phyloP scores from a whole-genome alignment of 2,888 invertebrate genomes.

The Lypha dubia region DNA sequence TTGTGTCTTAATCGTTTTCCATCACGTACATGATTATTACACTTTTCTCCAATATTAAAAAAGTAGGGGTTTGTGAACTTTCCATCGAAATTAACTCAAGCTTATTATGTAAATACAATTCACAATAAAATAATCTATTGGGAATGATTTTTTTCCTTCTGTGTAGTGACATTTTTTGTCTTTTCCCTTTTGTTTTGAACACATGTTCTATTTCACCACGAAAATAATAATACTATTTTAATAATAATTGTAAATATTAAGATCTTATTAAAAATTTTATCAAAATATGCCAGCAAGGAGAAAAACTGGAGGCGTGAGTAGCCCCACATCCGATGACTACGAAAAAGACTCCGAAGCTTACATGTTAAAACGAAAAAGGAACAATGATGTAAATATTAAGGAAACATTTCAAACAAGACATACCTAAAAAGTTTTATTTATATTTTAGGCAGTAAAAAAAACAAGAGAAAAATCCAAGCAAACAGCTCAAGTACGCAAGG shows the following conservation, averaged over 20 bases:
- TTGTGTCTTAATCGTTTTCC: no score
- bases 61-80: no score
- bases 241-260: neutral
- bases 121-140: slow-evolving; percentile 3
- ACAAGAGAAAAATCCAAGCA: slow-evolving; percentile 82
- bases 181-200: slow-evolving; percentile 37
- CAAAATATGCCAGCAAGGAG: slow-evolving; percentile 80
- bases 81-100: no score
- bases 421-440: neutral
- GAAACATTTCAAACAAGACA: neutral
- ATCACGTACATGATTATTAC: no score
- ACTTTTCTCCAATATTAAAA: no score
- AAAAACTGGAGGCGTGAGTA: slow-evolving; percentile 76
- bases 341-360: slow-evolving; percentile 78
- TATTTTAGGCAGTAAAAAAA: slow-evolving; percentile 80
- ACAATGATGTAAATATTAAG: slow-evolving; percentile 80
- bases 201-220: slow-evolving; percentile 16
- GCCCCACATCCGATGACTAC: slow-evolving; percentile 77
- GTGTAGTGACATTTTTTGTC: neutral
- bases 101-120: no score
- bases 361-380: slow-evolving; percentile 81
- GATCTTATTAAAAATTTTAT: neutral
- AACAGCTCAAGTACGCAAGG: slow-evolving; percentile 80
- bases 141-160: neutral
- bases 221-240: neutral